Conservation (phyloP, 2,888 invertebrate species). For the Lacanobia oleracea region DNA sequence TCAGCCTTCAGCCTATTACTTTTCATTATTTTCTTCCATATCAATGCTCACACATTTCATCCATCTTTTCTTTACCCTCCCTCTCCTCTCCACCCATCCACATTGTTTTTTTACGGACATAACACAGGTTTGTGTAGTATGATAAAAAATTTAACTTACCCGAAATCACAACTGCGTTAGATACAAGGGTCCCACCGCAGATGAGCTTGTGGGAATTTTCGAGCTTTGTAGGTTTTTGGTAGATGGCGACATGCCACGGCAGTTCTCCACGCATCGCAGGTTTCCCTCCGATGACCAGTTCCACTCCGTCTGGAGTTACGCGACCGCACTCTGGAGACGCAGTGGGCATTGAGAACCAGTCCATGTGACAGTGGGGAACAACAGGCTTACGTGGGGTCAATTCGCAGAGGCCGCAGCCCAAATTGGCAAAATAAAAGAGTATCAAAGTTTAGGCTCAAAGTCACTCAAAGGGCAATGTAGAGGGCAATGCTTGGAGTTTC, state of each 20-base stretch:
- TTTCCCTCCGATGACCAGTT: conserved; percentile 81
- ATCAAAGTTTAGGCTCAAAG: too few species aligned
- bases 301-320: conserved; percentile 67
- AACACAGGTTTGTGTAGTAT: background rate
- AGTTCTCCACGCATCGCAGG: conserved; percentile 76
- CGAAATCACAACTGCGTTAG: conserved; percentile 73
- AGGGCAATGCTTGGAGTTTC: too few species aligned
- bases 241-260: conserved; percentile 91
- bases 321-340: conserved; percentile 61
- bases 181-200: conserved; percentile 90
- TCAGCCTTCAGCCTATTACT: too few species aligned
- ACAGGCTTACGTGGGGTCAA: too few species aligned
- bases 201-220: conserved; percentile 79
- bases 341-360: background rate
- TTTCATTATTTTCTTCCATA: too few species aligned
- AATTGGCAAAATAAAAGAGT: too few species aligned
- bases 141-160: conserved; percentile 68
- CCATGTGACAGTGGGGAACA: background rate
- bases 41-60: too few species aligned
- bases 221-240: conserved; percentile 76
- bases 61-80: too few species aligned
- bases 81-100: too few species aligned
- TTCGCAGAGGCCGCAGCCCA: too few species aligned
- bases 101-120: too few species aligned
- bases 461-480: too few species aligned